phyloP scores from a whole-genome alignment of 2,113 vertebrate species.

The Urocolius indicus region DNA sequence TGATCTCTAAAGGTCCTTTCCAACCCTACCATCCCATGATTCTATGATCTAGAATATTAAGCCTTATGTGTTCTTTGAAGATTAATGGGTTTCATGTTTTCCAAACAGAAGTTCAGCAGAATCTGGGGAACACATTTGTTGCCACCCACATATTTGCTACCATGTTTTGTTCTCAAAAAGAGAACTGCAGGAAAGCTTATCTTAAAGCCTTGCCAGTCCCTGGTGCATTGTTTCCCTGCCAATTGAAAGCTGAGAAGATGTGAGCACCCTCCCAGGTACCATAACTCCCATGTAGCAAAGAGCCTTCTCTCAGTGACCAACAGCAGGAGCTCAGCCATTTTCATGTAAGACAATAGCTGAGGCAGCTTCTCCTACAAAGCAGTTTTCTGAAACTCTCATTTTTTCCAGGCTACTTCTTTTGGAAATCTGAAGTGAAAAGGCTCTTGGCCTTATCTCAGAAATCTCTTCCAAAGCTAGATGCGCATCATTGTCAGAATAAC shows the following conservation, averaged over 20 bases:
- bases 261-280: neutral
- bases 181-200: neutral
- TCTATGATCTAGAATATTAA: neutral
- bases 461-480: neutral
- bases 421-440: neutral
- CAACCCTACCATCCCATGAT: too few species aligned
- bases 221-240: neutral
- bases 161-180: neutral
- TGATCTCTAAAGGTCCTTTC: too few species aligned
- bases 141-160: neutral
- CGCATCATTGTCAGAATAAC: neutral
- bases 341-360: neutral
- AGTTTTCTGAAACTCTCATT: neutral
- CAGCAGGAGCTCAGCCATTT: neutral
- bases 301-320: neutral
- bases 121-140: neutral
- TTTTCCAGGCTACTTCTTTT: neutral
- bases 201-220: neutral
- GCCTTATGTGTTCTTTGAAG: neutral
- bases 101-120: neutral
- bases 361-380: neutral
- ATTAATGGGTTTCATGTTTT: neutral
- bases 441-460: neutral
- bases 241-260: neutral
- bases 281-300: neutral